These are phyloP conservation scores for Pseudopipra pipra DNA, from an alignment of 2,113 vertebrate species.

Conservation along the genomic window DNA sequence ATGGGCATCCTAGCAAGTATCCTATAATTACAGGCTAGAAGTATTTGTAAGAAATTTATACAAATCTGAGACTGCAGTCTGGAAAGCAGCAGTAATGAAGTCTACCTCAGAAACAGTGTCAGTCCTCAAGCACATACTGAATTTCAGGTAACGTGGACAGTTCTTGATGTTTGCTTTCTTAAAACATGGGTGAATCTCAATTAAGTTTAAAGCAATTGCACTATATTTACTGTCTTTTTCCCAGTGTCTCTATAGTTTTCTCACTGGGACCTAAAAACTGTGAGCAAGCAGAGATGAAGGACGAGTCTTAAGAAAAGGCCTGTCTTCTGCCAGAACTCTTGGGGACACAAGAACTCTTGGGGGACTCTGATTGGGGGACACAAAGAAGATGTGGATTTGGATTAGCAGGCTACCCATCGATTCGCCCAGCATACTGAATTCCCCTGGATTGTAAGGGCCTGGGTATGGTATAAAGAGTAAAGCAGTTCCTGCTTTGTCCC, in stretches of 20 bases:
- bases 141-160: background rate
- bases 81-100: background rate
- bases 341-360: background rate
- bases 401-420: conserved; percentile 1
- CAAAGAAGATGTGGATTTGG: conserved; percentile 2
- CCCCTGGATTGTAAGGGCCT: background rate
- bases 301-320: background rate
- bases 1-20: background rate
- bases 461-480: background rate
- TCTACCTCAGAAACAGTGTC: background rate
- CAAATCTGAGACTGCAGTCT: background rate
- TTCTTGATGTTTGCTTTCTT: background rate
- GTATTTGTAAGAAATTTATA: background rate
- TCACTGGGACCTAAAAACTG: background rate
- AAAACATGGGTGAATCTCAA: background rate
- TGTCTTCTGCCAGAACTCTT: background rate
- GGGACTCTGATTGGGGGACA: background rate
- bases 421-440: background rate
- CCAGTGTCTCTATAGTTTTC: background rate
- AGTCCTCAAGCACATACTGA: background rate
- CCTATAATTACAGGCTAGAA: background rate
- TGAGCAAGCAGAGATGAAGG: background rate
- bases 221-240: background rate
- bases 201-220: background rate
- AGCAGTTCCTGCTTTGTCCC: background rate